Conservation (phyloP, 2,888 invertebrate genomes). For the Drosophila aldrichi region DNA sequence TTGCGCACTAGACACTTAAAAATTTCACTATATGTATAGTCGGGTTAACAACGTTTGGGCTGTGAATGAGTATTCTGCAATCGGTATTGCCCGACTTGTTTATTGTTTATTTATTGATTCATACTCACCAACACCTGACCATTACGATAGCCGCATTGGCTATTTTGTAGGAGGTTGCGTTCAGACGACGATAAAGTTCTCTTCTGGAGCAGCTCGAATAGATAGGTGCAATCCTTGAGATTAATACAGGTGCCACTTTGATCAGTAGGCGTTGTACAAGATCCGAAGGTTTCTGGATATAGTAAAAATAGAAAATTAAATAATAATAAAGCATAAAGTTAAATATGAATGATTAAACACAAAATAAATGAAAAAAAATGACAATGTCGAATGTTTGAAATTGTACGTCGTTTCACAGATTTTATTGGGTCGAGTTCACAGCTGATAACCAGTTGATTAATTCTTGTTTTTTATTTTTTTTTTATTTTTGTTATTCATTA, state of each 20-base stretch:
- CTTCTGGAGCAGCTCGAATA: conserved; percentile 64
- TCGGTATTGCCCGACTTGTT: too few relatives aligned
- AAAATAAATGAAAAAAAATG: background rate
- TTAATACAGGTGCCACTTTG: conserved; percentile 71
- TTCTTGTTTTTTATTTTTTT: conserved; percentile 10
- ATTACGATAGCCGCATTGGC: conserved; percentile 89
- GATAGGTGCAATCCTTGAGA: conserved; percentile 62
- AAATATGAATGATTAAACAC: background rate
- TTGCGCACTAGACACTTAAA: too few relatives aligned
- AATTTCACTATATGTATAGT: too few relatives aligned
- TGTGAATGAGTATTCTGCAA: too few relatives aligned
- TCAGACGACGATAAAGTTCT: conserved; percentile 44
- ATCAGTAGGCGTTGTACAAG: conserved; percentile 70
- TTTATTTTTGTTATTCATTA: conserved; percentile 13
- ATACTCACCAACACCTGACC: conserved; percentile 67
- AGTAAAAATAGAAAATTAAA: background rate
- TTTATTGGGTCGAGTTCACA: conserved; percentile 62
- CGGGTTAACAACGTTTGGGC: too few relatives aligned
- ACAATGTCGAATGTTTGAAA: conserved; percentile 1
- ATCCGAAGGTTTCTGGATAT: conserved; percentile 70
- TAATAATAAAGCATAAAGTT: background rate
- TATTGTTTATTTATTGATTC: too few relatives aligned
- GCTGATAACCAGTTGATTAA: conserved; percentile 60
- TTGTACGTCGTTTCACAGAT: conserved; percentile 18
- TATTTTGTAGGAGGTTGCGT: conserved; percentile 86